Evolutionary conservation across 2,113 vertebrate genomes (phyloP).

Genomic region (Pluvialis apricaria): DNA sequence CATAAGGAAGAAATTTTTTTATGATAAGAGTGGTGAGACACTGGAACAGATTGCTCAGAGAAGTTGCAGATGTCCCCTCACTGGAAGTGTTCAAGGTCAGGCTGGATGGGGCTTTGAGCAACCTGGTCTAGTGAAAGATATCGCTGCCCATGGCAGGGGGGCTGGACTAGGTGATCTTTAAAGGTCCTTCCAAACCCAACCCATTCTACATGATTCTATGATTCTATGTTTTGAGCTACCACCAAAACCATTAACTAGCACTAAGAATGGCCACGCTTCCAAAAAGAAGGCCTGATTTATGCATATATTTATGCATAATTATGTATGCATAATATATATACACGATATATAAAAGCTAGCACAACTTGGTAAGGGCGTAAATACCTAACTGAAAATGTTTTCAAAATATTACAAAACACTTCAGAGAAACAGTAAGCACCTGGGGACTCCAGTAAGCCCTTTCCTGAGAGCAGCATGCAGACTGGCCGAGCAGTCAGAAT

Average conservation of each 20-base stretch:
- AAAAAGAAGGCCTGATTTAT: background rate
- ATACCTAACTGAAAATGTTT: background rate
- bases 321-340: background rate
- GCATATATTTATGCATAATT: background rate
- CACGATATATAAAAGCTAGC: background rate
- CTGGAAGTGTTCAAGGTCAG: background rate
- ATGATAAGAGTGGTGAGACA: background rate
- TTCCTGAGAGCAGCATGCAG: background rate
- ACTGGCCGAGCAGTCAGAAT: background rate
- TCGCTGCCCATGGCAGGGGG: background rate
- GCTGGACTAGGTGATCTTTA: background rate
- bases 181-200: background rate
- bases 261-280: background rate
- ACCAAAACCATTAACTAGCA: background rate
- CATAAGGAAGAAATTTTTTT: background rate
- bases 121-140: background rate
- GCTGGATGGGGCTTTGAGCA: background rate
- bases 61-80: background rate
- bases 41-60: background rate
- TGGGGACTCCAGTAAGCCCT: background rate
- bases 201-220: background rate
- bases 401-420: background rate
- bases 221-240: background rate
- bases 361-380: background rate
- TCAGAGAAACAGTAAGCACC: background rate